Conservation (phyloP, 2,888 invertebrate species). For the Graphium colonna region DNA sequence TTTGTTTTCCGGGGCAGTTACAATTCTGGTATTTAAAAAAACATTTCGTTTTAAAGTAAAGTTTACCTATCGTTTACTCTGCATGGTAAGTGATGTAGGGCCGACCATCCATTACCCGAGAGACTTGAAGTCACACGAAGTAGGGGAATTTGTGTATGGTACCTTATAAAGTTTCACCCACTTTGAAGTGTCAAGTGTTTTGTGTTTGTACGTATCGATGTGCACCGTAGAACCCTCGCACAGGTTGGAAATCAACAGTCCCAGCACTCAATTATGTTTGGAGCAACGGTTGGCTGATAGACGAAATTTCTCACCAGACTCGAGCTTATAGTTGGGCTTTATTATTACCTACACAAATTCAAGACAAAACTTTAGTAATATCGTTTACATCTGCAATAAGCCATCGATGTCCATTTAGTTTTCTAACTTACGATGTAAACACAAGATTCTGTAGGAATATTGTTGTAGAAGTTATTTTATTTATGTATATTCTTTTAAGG, state of each 20-base stretch:
- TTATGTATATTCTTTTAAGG: slow-evolving; percentile 8
- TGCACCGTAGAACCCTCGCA: slow-evolving; percentile 61
- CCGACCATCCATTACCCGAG: slow-evolving; percentile 30
- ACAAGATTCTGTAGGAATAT: neutral
- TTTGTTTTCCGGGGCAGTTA: too few species aligned
- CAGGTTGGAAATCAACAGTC: slow-evolving; percentile 24
- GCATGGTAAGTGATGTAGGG: slow-evolving; percentile 64
- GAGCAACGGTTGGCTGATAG: slow-evolving; percentile 17
- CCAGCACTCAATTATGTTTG: slow-evolving; percentile 27
- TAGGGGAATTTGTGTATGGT: slow-evolving; percentile 79
- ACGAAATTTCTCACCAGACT: slow-evolving; percentile 15
- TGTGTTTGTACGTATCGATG: slow-evolving; percentile 57
- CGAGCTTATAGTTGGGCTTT: slow-evolving; percentile 50
- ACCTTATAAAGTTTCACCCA: slow-evolving; percentile 80
- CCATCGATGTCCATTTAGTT: slow-evolving; percentile 31
- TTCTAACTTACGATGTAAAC: slow-evolving; percentile 1
- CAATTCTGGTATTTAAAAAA: too few species aligned
- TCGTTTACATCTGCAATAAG: too few species aligned
- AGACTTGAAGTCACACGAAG: slow-evolving; percentile 40
- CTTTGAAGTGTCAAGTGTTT: slow-evolving; percentile 56
- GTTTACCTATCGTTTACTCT: slow-evolving; percentile 50
- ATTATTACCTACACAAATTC: slow-evolving; percentile 78
- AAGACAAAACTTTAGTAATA: too few species aligned
- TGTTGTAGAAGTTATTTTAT: too few species aligned
- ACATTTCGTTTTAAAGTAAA: too few species aligned